Conservation (phyloP, 2,888 invertebrate species). For the Caenorhabditis sp. region DNA sequence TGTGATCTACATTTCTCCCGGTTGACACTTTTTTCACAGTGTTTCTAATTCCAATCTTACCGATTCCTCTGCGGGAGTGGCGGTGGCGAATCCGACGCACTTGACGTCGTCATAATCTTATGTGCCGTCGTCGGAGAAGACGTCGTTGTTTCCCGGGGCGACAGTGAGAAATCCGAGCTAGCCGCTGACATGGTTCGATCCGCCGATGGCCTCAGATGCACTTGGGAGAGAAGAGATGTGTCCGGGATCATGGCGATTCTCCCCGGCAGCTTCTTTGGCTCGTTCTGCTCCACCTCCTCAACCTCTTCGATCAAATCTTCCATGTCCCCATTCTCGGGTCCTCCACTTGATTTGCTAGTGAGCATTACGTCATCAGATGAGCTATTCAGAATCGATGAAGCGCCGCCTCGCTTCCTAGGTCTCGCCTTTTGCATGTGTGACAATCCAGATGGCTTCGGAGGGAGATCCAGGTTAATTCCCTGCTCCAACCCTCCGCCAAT, state of each 20-base stretch:
- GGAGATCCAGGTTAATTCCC: slow-evolving; percentile 67
- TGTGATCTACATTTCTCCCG: too few species aligned
- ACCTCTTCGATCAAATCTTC: slow-evolving; percentile 53
- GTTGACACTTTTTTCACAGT: too few species aligned
- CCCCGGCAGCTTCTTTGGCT: slow-evolving; percentile 29
- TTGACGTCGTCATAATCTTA: slow-evolving; percentile 16
- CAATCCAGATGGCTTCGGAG: slow-evolving; percentile 71
- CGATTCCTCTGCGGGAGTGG: slow-evolving; percentile 66
- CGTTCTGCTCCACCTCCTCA: slow-evolving; percentile 45
- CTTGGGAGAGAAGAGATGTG: slow-evolving; percentile 51
- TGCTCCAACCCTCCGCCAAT: slow-evolving; percentile 44
- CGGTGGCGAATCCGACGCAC: slow-evolving; percentile 64
- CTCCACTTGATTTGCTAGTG: slow-evolving; percentile 53
- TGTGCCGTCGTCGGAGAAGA: slow-evolving; percentile 45
- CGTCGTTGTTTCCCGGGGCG: slow-evolving; percentile 41
- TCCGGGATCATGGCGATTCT: slow-evolving; percentile 73
- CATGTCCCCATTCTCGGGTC: slow-evolving; percentile 34
- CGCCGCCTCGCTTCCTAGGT: slow-evolving; percentile 55
- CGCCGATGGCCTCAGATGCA: slow-evolving; percentile 63
- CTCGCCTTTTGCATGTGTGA: slow-evolving; percentile 73
- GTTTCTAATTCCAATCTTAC: slow-evolving; percentile 37
- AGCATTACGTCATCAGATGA: slow-evolving; percentile 43
- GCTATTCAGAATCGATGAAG: slow-evolving; percentile 13
- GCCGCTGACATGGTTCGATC: slow-evolving; percentile 54
- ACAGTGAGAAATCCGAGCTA: slow-evolving; percentile 23